A percentile compares a stretch with the other conserved stretches of the same genome.
Conservation (phyloP, 2,797 vertebrate genomes). For the Hirundo rustica region DNA sequence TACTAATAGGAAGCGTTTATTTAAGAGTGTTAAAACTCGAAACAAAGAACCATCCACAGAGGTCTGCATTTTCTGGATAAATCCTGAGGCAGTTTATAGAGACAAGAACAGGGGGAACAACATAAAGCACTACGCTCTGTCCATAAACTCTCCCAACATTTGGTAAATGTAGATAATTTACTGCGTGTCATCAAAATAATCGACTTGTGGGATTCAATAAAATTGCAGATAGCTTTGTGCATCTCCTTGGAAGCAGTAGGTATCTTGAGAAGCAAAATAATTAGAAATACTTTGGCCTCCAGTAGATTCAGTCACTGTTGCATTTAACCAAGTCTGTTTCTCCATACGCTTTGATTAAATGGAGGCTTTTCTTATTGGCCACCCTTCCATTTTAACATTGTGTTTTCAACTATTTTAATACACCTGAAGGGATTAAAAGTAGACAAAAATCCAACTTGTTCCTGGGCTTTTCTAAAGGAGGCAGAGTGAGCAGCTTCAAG, state of each 20-base stretch:
- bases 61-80: background rate
- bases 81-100: background rate
- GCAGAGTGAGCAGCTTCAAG: background rate
- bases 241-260: background rate
- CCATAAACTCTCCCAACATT: background rate
- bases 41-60: background rate
- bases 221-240: background rate
- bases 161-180: background rate
- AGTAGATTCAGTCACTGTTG: background rate
- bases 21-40: background rate
- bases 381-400: background rate
- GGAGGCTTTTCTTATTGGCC: background rate
- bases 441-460: background rate
- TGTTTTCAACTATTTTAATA: background rate
- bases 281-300: background rate
- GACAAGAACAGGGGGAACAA: background rate
- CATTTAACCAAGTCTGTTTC: background rate
- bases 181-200: background rate
- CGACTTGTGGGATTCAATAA: background rate
- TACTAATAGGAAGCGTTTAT: conserved; percentile 20
- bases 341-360: background rate
- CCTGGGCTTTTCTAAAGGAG: background rate
- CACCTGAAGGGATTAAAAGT: background rate
- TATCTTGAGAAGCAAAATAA: background rate
- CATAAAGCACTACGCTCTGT: background rate